phyloP scores from a whole-genome alignment of 2,113 vertebrate species.

The Galemys pyrenaicus region DNA sequence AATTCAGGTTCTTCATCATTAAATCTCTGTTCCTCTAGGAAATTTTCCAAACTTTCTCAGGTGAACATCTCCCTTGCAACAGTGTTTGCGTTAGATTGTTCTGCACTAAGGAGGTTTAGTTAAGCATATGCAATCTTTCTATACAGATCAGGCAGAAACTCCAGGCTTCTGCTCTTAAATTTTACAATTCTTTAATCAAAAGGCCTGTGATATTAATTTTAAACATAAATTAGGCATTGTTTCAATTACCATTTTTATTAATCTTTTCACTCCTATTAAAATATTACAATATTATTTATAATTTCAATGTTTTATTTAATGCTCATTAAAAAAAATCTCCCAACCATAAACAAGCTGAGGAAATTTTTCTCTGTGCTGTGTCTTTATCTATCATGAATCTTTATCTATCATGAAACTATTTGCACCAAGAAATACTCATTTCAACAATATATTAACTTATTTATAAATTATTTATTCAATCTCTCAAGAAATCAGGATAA shows the following conservation, averaged over 20 bases:
- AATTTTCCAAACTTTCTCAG: not conserved
- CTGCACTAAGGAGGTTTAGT: too few relatives aligned
- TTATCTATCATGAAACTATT: not conserved
- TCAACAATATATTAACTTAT: not conserved
- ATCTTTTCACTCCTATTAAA: not conserved
- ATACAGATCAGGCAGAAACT: not conserved
- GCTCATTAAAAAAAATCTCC: too few relatives aligned
- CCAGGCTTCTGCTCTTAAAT: not conserved
- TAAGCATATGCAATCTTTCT: not conserved
- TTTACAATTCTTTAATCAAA: not conserved
- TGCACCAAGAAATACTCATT: not conserved
- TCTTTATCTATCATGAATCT: not conserved
- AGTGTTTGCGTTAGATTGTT: not conserved
- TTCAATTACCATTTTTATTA: not conserved
- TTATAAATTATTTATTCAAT: not conserved
- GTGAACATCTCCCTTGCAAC: not conserved
- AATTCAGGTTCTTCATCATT: not conserved
- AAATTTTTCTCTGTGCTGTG: not conserved
- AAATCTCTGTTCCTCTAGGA: not conserved
- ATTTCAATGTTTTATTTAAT: not conserved
- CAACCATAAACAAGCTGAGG: not conserved
- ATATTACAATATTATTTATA: not conserved
- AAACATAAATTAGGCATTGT: not conserved
- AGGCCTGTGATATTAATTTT: not conserved
- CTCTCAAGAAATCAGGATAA: constrained; percentile 1